Conservation (phyloP, 2,888 invertebrate genomes). For the Oligia fasciuncula region DNA sequence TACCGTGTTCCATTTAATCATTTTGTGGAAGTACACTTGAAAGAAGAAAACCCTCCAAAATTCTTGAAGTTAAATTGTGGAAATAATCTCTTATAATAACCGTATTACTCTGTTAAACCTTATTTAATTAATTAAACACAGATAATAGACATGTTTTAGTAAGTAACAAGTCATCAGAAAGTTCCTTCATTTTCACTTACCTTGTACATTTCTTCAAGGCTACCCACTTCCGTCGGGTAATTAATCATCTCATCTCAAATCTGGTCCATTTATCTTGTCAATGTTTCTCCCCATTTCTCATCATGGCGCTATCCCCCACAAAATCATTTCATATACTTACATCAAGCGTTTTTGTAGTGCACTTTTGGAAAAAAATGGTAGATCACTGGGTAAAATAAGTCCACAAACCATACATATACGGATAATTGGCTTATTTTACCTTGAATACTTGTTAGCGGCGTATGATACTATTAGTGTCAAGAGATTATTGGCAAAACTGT, state of each 20-base stretch:
- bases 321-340: slow-evolving; percentile 35
- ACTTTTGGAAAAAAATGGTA: not conserved
- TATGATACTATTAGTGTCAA: not conserved
- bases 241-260: slow-evolving; percentile 58
- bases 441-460: not conserved
- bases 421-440: not conserved
- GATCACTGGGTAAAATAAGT: not conserved
- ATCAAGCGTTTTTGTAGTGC: slow-evolving; percentile 1
- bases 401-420: not conserved
- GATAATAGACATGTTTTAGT: slow-evolving; percentile 11
- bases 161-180: slow-evolving; percentile 41
- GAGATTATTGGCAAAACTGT: not conserved
- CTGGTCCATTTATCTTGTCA: slow-evolving; percentile 55
- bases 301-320: slow-evolving; percentile 33
- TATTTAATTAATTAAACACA: slow-evolving; percentile 16
- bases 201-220: slow-evolving; percentile 45
- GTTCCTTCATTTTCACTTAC: slow-evolving; percentile 30
- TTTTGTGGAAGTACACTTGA: not conserved
- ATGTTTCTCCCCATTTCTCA: slow-evolving; percentile 56
- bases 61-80: not conserved
- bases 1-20: not conserved
- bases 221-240: slow-evolving; percentile 35
- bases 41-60: not conserved
- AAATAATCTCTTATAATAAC: not conserved
- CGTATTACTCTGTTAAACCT: not conserved